Evolutionary conservation across 1,140 invertebrate species (phyloP).

Genomic region (Camponotus pennsylvanicus): DNA sequence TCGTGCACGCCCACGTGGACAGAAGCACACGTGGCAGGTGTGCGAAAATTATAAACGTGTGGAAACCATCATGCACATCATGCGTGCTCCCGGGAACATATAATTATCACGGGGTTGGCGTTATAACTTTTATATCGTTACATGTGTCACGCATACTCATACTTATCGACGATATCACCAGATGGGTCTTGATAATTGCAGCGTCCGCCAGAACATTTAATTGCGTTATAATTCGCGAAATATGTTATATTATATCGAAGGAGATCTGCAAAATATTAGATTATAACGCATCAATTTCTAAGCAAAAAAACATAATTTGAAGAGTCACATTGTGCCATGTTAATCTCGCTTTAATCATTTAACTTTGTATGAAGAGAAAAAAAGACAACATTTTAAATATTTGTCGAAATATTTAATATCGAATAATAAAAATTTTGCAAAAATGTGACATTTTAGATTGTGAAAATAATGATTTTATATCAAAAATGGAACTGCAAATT

Average conservation of each 20-base stretch:
- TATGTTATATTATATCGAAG: not conserved
- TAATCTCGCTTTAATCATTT: not conserved
- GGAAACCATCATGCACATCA: constrained; percentile 46
- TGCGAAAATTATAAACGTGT: constrained; percentile 50
- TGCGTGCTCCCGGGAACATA: constrained; percentile 16
- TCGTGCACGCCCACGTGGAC: not conserved
- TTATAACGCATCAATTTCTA: not conserved
- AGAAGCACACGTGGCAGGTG: constrained; percentile 54
- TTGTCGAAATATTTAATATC: not conserved
- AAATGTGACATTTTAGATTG: not conserved
- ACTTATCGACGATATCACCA: constrained; percentile 65
- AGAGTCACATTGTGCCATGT: not conserved
- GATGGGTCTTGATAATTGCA: constrained; percentile 70
- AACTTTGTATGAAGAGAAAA: not conserved
- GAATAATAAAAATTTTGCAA: not conserved
- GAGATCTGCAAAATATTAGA: not conserved
- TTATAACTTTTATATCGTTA: constrained; percentile 65
- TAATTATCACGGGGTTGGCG: constrained; percentile 60
- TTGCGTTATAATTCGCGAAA: constrained; percentile 13
- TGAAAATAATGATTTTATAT: not conserved
- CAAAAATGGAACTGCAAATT: not conserved
- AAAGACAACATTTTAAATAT: not conserved
- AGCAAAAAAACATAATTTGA: not conserved
- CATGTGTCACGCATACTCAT: not conserved
- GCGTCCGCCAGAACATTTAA: constrained; percentile 34